phyloP scores from a whole-genome alignment of 2,797 vertebrate species.

The Falco novaeseelandiae region DNA sequence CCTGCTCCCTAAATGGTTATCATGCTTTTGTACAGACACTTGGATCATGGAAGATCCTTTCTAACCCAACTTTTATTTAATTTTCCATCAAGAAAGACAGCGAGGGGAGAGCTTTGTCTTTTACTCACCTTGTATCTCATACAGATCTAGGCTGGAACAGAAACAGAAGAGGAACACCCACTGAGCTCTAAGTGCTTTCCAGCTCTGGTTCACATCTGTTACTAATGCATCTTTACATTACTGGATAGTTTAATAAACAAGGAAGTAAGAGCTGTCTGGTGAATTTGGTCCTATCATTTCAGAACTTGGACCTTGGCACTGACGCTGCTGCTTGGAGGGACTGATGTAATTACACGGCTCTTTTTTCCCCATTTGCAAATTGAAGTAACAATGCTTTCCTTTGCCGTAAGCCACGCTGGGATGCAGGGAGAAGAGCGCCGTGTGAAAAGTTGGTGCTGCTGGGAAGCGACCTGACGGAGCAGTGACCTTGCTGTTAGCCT shows the following conservation, averaged over 20 bases:
- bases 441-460: accelerated
- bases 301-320: neutral
- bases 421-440: accelerated
- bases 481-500: neutral
- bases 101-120: neutral
- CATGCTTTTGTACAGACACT: neutral
- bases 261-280: neutral
- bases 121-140: neutral
- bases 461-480: accelerated
- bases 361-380: neutral
- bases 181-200: neutral
- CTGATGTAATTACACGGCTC: neutral
- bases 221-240: neutral
- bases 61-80: neutral
- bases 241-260: neutral
- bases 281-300: neutral
- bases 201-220: conserved; percentile 18
- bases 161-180: neutral
- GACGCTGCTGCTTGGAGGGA: neutral
- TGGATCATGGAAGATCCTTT: neutral
- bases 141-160: neutral
- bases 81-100: neutral
- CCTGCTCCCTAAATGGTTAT: accelerated
- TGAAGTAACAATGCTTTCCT: neutral
- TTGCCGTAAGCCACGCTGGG: accelerated